These are phyloP conservation scores for Tragelaphus eurycerus DNA, from an alignment of 2,797 vertebrate species.

Conservation along the genomic window DNA sequence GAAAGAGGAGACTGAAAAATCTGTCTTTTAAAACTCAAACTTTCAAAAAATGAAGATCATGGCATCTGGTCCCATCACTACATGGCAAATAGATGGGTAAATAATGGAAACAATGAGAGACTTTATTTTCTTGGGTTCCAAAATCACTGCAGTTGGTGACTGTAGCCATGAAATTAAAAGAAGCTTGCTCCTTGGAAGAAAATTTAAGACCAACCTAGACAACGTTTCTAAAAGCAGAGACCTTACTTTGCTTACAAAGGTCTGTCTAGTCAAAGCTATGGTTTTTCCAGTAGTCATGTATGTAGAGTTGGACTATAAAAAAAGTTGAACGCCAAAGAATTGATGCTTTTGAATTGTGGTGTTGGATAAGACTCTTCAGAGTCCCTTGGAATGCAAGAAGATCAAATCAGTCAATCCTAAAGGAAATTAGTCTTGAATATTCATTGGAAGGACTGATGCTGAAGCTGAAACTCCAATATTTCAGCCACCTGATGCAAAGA, in stretches of 20 bases:
- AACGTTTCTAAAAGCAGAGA: background rate
- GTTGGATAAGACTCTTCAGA: background rate
- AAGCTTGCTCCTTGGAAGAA: background rate
- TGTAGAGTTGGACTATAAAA: background rate
- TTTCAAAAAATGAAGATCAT: background rate
- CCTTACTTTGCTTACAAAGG: background rate
- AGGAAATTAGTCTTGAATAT: background rate
- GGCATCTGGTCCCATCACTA: background rate
- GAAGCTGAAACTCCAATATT: background rate
- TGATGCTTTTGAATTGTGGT: background rate
- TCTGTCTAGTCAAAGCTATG: background rate
- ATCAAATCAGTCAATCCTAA: background rate
- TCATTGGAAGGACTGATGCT: background rate
- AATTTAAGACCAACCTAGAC: background rate
- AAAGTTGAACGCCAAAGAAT: fast-evolving
- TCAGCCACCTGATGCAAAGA: background rate
- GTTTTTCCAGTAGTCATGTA: background rate
- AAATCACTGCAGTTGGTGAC: background rate
- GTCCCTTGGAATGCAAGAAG: background rate
- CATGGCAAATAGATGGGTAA: background rate
- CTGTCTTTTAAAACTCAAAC: background rate
- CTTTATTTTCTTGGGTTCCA: background rate
- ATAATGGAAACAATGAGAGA: background rate
- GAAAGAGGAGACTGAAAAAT: background rate
- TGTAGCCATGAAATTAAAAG: background rate